Conservation (phyloP, 2,888 invertebrate species). For the Drosophila sordidula region DNA sequence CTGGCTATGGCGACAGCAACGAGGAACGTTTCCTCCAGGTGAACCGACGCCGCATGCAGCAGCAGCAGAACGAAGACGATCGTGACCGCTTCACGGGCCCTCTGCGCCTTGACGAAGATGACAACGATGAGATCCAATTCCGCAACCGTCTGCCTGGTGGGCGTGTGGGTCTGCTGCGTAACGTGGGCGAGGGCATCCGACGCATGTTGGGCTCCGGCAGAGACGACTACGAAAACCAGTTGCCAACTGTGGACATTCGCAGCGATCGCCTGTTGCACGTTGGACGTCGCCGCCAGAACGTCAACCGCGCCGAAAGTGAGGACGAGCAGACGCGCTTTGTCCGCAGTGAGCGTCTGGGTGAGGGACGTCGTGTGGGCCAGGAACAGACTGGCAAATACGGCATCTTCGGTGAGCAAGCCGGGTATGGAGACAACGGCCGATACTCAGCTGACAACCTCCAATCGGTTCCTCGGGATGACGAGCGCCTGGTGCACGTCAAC, state of each 20-base stretch:
- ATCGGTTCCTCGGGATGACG: conserved; percentile 47
- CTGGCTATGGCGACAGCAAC: neutral
- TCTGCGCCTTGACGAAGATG: too few relatives aligned
- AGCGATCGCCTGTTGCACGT: conserved; percentile 59
- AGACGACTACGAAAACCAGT: conserved; percentile 3
- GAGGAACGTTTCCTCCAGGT: conserved; percentile 25
- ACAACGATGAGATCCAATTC: conserved; percentile 3
- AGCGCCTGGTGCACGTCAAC: conserved; percentile 57
- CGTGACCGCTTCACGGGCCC: too few relatives aligned
- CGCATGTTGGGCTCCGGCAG: neutral
- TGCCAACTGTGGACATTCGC: conserved; percentile 48
- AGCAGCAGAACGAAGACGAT: conserved; percentile 13
- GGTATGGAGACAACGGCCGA: neutral
- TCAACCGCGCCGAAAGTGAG: conserved; percentile 19
- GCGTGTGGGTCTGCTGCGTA: conserved; percentile 51
- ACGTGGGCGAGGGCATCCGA: conserved; percentile 21
- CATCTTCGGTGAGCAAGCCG: neutral
- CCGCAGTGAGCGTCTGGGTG: conserved; percentile 29
- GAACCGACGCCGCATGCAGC: conserved; percentile 35
- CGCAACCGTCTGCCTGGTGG: neutral
- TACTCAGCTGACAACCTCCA: conserved; percentile 11
- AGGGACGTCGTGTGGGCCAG: conserved; percentile 27
- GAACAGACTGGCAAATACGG: neutral
- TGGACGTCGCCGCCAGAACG: conserved; percentile 60
- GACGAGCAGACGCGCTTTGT: conserved; percentile 30